Percentiles rank a stretch among this genome's conserved stretches.
phyloP scores from a whole-genome alignment of 1,140 invertebrate genomes.

The Hestina assimilis region DNA sequence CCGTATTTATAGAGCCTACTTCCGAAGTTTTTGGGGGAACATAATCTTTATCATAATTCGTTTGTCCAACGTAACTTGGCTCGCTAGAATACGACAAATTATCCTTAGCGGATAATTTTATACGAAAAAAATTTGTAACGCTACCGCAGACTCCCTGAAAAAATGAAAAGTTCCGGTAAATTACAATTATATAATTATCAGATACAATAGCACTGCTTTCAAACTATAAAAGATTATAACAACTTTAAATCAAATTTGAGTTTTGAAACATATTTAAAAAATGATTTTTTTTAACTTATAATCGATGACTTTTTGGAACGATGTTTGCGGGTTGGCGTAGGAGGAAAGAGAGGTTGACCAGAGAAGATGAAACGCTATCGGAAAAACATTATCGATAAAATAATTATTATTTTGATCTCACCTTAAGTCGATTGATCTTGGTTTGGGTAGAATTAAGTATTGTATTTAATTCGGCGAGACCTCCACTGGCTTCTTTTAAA shows the following conservation, averaged over 20 bases:
- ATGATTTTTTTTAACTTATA: no score
- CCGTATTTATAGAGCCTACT: conserved; percentile 54
- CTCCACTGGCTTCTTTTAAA: conserved; percentile 83
- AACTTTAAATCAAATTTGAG: no score
- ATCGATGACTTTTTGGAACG: no score
- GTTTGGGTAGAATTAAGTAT: conserved; percentile 90
- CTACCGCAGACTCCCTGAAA: conserved; percentile 83
- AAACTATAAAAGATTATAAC: no score
- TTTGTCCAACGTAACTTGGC: conserved; percentile 66
- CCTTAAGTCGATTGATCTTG: conserved; percentile 93
- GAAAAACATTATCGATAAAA: no score
- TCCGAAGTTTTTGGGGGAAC: conserved; percentile 44
- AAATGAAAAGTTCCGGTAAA: no score
- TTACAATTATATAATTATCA: no score
- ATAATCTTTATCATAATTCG: conserved; percentile 65
- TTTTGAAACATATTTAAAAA: no score
- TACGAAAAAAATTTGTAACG: conserved; percentile 81
- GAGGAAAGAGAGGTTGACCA: no score
- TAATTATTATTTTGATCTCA: conserved; percentile 50
- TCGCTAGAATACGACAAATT: conserved; percentile 73
- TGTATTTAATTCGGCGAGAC: conserved; percentile 90
- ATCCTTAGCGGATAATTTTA: conserved; percentile 74
- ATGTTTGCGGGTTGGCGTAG: no score
- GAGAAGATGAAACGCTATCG: no score
- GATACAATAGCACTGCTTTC: no score